A percentile compares a stretch with the other conserved stretches of the same genome.
Evolutionary conservation across 2,113 vertebrate genomes (phyloP).

Genomic region (Thunnus thynnus): DNA sequence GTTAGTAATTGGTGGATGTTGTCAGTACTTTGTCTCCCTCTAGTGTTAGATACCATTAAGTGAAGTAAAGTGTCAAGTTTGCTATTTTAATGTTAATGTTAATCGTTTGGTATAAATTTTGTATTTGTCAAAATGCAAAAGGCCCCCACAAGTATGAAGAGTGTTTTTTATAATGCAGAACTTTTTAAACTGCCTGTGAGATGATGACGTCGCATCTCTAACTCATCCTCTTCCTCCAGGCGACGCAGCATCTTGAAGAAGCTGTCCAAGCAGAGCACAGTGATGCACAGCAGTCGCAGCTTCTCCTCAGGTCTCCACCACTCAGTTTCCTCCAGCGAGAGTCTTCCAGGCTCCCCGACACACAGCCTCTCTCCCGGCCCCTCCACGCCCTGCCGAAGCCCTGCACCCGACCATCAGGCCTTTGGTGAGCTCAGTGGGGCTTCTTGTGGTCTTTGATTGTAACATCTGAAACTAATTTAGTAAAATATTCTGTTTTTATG

Average conservation of each 20-base stretch:
- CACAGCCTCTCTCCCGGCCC: constrained; percentile 95
- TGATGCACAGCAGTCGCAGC: constrained; percentile 94
- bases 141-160: too few relatives aligned
- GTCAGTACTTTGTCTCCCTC: constrained; percentile 43
- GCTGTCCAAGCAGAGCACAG: constrained; percentile 92
- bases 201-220: not conserved
- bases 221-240: constrained; percentile 68
- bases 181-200: too few relatives aligned
- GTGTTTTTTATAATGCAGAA: too few relatives aligned
- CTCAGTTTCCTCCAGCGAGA: constrained; percentile 96
- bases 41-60: constrained; percentile 25
- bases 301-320: constrained; percentile 96
- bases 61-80: not conserved
- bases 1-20: not conserved
- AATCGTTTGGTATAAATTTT: too few relatives aligned
- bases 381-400: constrained; percentile 90
- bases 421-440: constrained; percentile 53
- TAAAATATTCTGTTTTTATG: not conserved
- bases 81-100: too few relatives aligned
- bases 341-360: constrained; percentile 95
- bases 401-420: constrained; percentile 86
- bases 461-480: too few relatives aligned
- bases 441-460: too few relatives aligned
- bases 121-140: too few relatives aligned
- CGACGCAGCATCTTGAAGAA: constrained; percentile 93